Percentiles rank a stretch among this genome's conserved stretches.
These are phyloP conservation scores for Pemphigus obesinymphae DNA, from an alignment of 1,140 invertebrate genomes.

Conservation along the genomic window DNA sequence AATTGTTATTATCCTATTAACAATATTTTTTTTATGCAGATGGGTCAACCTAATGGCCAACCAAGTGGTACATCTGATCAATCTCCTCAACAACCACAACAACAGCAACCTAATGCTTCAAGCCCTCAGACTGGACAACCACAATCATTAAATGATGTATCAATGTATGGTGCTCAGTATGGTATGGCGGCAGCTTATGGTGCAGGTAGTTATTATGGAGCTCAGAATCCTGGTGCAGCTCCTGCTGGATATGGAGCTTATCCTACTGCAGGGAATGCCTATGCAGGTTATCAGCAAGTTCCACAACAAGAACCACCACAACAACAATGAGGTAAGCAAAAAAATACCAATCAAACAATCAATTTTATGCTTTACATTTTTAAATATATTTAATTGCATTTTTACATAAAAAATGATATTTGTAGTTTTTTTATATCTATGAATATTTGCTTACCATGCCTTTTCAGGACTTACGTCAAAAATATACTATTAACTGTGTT, in stretches of 20 bases:
- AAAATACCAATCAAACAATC: no score
- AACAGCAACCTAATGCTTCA: slow-evolving; percentile 22
- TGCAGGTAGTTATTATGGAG: slow-evolving; percentile 29
- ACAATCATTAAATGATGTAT: slow-evolving; percentile 20
- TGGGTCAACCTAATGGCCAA: slow-evolving; percentile 34
- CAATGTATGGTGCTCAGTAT: slow-evolving; percentile 37
- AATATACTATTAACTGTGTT: slow-evolving; percentile 41
- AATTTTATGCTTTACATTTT: not conserved
- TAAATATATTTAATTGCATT: not conserved
- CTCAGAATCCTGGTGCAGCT: slow-evolving; percentile 23
- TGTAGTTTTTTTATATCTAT: not conserved
- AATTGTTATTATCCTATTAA: no score
- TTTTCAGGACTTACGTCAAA: slow-evolving; percentile 30
- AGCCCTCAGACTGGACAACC: slow-evolving; percentile 33
- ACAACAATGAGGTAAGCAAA: slow-evolving; percentile 23
- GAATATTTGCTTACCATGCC: not conserved
- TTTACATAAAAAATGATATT: not conserved
- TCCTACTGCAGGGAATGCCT: slow-evolving; percentile 18
- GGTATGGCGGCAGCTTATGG: slow-evolving; percentile 37
- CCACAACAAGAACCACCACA: slow-evolving; percentile 37
- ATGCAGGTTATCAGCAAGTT: slow-evolving; percentile 23
- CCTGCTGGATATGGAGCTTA: slow-evolving; percentile 28
- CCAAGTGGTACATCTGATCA: slow-evolving; percentile 15
- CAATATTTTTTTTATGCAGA: not conserved
- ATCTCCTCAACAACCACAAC: slow-evolving; percentile 18